phyloP scores from a whole-genome alignment of 2,797 vertebrate genomes.

The Diplodus sargus region DNA sequence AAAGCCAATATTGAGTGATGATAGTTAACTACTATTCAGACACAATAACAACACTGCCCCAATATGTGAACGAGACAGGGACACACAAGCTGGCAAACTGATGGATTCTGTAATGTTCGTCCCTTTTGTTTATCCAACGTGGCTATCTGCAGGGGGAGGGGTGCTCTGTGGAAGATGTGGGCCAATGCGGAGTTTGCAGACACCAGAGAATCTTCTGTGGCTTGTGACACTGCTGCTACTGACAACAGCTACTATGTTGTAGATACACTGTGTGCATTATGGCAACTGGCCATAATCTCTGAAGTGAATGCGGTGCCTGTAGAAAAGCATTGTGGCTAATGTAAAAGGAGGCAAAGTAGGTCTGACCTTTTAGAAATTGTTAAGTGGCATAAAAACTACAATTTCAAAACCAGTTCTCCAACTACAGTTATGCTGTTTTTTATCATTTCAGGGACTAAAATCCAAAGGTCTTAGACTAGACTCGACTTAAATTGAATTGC shows the following conservation, averaged over 20 bases:
- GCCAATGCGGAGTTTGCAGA: slow-evolving; percentile 6
- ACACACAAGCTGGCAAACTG: slow-evolving; percentile 10
- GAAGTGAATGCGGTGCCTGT: neutral
- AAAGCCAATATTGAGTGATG: slow-evolving; percentile 31
- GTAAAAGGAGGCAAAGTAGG: neutral
- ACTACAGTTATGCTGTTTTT: neutral
- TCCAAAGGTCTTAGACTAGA: neutral
- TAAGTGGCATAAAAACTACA: neutral
- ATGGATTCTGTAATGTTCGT: slow-evolving; percentile 3
- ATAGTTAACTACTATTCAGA: slow-evolving; percentile 15
- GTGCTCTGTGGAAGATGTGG: slow-evolving; percentile 6
- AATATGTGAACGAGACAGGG: slow-evolving; percentile 27
- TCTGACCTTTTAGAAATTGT: neutral
- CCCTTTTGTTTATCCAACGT: slow-evolving; percentile 14
- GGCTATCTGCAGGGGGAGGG: slow-evolving; percentile 8
- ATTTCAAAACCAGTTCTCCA: neutral
- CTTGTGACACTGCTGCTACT: slow-evolving; percentile 41
- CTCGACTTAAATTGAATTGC: neutral
- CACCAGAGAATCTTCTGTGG: neutral
- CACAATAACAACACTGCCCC: slow-evolving; percentile 22
- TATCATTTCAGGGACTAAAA: neutral
- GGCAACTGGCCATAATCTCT: slow-evolving; percentile 18
- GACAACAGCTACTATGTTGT: slow-evolving; percentile 50
- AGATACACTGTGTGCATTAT: slow-evolving; percentile 21
- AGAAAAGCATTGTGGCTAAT: neutral